Percentiles rank a stretch among this genome's conserved stretches.
phyloP scores from a whole-genome alignment of 2,797 vertebrate species.

The Percopsis omiscomaycus region DNA sequence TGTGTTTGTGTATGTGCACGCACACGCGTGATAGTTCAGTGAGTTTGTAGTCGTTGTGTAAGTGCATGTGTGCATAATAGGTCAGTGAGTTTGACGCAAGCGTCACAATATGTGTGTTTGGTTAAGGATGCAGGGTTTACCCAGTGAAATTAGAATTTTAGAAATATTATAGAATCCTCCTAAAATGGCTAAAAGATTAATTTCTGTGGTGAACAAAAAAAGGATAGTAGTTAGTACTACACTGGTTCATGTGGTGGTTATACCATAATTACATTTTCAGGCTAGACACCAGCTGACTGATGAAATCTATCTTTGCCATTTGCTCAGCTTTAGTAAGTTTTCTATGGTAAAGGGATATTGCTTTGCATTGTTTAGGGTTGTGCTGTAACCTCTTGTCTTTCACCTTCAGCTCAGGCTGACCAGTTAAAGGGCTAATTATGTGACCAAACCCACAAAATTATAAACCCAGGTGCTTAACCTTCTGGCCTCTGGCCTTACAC shows the following conservation, averaged over 20 bases:
- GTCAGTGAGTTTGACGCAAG: slow-evolving; percentile 38
- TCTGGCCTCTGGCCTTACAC: slow-evolving; percentile 5
- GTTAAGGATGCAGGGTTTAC: too few relatives aligned
- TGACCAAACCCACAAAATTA: slow-evolving; percentile 20
- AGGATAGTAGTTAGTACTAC: too few relatives aligned
- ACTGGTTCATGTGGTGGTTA: not conserved
- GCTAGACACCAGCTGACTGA: not conserved
- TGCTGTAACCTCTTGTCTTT: not conserved
- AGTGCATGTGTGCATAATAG: slow-evolving; percentile 26
- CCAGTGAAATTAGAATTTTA: too few relatives aligned
- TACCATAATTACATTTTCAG: not conserved
- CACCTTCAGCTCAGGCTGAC: slow-evolving; percentile 18
- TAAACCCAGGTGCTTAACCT: slow-evolving; percentile 38
- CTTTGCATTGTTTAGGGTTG: not conserved
- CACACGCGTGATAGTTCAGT: not conserved
- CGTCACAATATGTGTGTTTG: too few relatives aligned
- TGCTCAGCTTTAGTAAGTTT: not conserved
- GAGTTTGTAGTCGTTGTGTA: not conserved
- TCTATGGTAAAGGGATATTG: not conserved
- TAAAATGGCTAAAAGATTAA: too few relatives aligned
- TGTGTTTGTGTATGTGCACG: slow-evolving; percentile 4
- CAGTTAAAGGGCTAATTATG: slow-evolving; percentile 24
- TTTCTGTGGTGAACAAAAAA: not conserved
- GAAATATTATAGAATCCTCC: too few relatives aligned
- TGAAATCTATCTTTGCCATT: not conserved